phyloP scores from a whole-genome alignment of 2,797 vertebrate genomes.

The Crocidura indochinensis region DNA sequence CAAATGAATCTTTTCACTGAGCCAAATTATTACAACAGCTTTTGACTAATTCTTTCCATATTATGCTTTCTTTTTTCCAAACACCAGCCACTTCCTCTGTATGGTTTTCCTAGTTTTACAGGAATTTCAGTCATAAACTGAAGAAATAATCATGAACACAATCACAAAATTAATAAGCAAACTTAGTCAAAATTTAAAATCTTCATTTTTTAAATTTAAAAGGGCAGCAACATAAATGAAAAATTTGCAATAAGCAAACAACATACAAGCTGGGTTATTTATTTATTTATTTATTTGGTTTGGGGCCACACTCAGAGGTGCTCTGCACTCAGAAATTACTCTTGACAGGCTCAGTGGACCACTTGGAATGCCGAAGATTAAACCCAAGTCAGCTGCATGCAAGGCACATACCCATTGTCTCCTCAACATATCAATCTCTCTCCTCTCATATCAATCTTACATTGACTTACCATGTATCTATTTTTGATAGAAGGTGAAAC shows the following conservation, averaged over 20 bases:
- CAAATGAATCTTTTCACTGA: conserved; percentile 81
- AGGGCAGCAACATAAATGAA: conserved; percentile 10
- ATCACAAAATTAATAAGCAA: conserved; percentile 68
- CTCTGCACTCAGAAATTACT: too few species aligned
- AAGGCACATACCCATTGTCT: not conserved
- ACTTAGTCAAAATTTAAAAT: not conserved
- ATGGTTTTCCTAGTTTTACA: conserved; percentile 64
- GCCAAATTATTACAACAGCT: conserved; percentile 85
- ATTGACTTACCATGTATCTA: not conserved
- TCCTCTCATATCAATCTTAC: conserved; percentile 1
- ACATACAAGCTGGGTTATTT: too few species aligned
- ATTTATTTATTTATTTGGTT: too few species aligned
- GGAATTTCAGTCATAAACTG: conserved; percentile 72
- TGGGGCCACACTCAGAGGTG: too few species aligned
- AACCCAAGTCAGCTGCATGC: too few species aligned
- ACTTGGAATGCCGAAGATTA: too few species aligned
- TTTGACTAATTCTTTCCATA: conserved; percentile 85
- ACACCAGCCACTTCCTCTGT: conserved; percentile 75
- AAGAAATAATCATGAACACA: conserved; percentile 66
- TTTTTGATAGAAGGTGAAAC: conserved; percentile 9
- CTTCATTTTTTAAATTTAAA: conserved; percentile 37
- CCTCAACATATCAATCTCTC: not conserved
- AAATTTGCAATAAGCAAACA: conserved; percentile 15
- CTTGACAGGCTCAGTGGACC: too few species aligned
- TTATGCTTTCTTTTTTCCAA: conserved; percentile 77